Conservation (phyloP, 2,113 vertebrate genomes). For the Sitta europaea region DNA sequence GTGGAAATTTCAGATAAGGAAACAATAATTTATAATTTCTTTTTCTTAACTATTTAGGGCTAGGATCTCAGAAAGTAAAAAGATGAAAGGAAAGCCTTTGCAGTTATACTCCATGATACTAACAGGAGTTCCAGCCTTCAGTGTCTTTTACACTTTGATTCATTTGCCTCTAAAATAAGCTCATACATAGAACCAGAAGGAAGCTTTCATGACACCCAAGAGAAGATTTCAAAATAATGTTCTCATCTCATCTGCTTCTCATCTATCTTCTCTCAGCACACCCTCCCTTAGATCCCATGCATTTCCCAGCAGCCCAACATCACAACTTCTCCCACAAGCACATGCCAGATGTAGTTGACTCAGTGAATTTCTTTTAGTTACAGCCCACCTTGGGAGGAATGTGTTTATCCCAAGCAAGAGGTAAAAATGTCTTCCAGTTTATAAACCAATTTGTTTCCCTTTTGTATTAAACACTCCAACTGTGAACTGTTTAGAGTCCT, state of each 20-base stretch:
- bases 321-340: rapidly evolving
- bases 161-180: neutral
- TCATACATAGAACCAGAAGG: rapidly evolving
- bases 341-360: rapidly evolving
- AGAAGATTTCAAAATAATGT: neutral
- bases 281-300: neutral
- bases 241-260: neutral
- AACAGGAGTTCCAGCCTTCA: neutral
- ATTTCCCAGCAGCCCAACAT: neutral
- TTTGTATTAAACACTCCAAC: neutral
- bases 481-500: neutral
- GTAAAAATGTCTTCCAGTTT: neutral
- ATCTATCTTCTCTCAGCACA: neutral
- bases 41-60: neutral
- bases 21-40: neutral
- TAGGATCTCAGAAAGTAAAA: neutral
- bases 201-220: neutral
- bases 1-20: neutral
- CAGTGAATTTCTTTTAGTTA: neutral
- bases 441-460: neutral
- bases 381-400: neutral
- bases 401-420: neutral
- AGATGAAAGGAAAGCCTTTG: neutral
- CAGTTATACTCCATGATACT: rapidly evolving
- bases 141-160: neutral